Percentiles rank a stretch among this genome's conserved stretches.
These are phyloP conservation scores for Ellobium chinense DNA, from an alignment of 2,888 invertebrate genomes.

Conservation along the genomic window DNA sequence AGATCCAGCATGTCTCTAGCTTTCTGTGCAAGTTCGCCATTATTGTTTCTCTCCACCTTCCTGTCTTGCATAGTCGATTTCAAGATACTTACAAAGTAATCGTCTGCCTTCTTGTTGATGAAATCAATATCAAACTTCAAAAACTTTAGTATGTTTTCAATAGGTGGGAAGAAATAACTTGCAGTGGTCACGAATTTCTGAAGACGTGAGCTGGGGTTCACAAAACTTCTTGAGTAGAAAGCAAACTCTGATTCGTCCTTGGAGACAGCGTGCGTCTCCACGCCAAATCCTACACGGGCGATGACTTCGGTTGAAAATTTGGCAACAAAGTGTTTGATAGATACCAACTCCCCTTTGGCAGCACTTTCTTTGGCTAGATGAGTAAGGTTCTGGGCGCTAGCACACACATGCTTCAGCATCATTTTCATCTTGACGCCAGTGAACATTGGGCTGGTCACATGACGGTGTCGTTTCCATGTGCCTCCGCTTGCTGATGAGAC, in stretches of 20 bases:
- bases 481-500: neutral
- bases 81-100: conserved; percentile 14
- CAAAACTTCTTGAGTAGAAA: neutral
- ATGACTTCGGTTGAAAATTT: conserved; percentile 32
- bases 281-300: conserved; percentile 11
- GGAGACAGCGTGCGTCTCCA: conserved; percentile 23
- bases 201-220: neutral
- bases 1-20: conserved; percentile 26
- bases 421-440: conserved; percentile 24
- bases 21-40: neutral
- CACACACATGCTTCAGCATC: conserved; percentile 12
- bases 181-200: neutral
- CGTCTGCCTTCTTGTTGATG: neutral
- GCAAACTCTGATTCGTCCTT: conserved; percentile 21
- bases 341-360: conserved; percentile 13
- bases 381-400: conserved; percentile 15
- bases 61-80: conserved; percentile 6
- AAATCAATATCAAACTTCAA: neutral
- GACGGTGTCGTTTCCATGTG: conserved; percentile 28
- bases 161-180: neutral
- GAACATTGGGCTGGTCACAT: conserved; percentile 30
- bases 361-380: neutral
- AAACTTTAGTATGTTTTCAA: neutral
- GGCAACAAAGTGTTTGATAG: neutral
- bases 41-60: neutral